phyloP scores from a whole-genome alignment of 1,140 invertebrate species.

The Ruditapes philippinarum region DNA sequence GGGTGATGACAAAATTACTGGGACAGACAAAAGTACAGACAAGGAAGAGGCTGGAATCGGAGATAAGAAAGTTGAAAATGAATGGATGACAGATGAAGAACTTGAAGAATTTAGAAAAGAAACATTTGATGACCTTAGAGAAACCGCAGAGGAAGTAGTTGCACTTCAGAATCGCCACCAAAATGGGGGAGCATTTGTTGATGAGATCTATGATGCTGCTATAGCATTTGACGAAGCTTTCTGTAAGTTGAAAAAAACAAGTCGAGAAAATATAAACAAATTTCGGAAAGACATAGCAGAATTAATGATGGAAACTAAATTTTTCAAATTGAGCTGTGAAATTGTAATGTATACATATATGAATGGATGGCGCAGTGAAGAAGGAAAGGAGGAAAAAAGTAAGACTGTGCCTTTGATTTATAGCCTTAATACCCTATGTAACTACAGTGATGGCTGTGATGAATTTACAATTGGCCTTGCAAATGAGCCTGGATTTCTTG shows the following conservation, averaged over 20 bases:
- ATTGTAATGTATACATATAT: not conserved
- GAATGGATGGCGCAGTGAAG: not conserved
- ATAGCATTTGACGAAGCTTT: not conserved
- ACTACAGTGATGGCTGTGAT: conserved; percentile 5
- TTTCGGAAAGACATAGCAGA: not conserved
- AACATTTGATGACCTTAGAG: not conserved
- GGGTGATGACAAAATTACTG: too few relatives aligned
- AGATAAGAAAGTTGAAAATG: not conserved
- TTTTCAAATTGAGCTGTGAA: conserved; percentile 3
- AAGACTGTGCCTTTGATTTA: not conserved
- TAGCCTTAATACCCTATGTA: not conserved
- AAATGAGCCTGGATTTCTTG: not conserved
- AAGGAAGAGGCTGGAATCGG: too few relatives aligned
- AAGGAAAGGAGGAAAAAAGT: not conserved
- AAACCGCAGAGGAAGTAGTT: not conserved
- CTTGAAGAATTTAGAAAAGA: not conserved
- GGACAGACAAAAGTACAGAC: too few relatives aligned
- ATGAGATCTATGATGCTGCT: not conserved
- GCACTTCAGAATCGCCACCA: not conserved
- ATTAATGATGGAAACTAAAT: conserved; percentile 10
- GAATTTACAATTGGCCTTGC: not conserved
- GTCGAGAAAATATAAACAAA: not conserved
- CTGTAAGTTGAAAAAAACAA: not conserved
- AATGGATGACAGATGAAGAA: not conserved
- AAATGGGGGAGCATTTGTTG: not conserved